phyloP scores from a whole-genome alignment of 2,113 vertebrate genomes.

The Rousettus leschenaultii region DNA sequence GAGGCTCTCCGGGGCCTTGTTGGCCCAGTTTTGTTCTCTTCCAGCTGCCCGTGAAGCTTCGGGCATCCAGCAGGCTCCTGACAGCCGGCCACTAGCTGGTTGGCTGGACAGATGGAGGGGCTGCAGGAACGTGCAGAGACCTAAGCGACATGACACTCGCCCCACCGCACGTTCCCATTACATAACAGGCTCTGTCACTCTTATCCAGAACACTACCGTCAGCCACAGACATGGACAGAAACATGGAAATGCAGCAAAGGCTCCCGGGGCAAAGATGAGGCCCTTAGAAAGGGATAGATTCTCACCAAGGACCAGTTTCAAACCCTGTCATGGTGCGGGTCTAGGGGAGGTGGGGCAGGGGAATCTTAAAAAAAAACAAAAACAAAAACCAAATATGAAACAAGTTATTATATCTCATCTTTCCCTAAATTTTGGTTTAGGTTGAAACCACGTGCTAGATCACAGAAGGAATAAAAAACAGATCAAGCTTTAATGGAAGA shows the following conservation, averaged over 20 bases:
- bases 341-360: no score
- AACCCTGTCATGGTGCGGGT: accelerated
- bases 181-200: not conserved
- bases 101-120: not conserved
- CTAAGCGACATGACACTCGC: not conserved
- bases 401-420: not conserved
- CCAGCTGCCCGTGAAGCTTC: not conserved
- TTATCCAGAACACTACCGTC: not conserved
- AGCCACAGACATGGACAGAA: not conserved
- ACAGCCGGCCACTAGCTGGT: not conserved
- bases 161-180: not conserved
- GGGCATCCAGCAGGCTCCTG: not conserved
- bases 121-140: not conserved
- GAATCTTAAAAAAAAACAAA: not conserved
- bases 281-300: not conserved
- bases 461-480: not conserved
- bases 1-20: not conserved
- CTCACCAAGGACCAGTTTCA: not conserved
- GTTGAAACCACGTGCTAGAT: not conserved
- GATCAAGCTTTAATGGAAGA: not conserved
- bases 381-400: not conserved
- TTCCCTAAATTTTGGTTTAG: not conserved
- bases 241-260: not conserved
- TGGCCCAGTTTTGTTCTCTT: not conserved
- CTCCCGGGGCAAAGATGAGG: not conserved